A percentile compares a stretch with the other conserved stretches of the same genome.
Conservation (phyloP, 2,888 invertebrate genomes). For the Lypha dubia region DNA sequence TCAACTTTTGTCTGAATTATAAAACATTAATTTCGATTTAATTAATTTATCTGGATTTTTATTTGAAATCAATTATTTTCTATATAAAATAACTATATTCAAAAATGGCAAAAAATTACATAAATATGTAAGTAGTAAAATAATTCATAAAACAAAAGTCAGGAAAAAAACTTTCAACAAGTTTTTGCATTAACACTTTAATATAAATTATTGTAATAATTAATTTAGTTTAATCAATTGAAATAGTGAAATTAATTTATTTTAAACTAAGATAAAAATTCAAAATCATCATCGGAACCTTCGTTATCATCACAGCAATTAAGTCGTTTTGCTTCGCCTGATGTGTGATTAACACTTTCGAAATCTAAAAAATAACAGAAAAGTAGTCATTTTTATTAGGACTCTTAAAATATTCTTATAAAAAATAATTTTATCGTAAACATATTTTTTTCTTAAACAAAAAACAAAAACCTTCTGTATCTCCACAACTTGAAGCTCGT, state of each 20-base stretch:
- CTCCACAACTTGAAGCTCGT: constrained; percentile 73
- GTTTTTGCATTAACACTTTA: constrained; percentile 40
- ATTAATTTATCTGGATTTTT: constrained; percentile 45
- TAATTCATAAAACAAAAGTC: neutral
- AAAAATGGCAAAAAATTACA: constrained; percentile 44
- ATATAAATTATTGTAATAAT: constrained; percentile 43
- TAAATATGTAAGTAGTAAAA: constrained; percentile 3
- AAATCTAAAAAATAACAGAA: constrained; percentile 74
- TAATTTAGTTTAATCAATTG: constrained; percentile 48
- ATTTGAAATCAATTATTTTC: constrained; percentile 35
- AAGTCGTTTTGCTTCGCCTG: constrained; percentile 67
- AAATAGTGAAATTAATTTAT: constrained; percentile 35
- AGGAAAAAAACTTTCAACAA: constrained; percentile 19
- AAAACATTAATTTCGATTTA: constrained; percentile 27
- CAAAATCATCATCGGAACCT: constrained; percentile 93
- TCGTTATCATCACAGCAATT: constrained; percentile 84
- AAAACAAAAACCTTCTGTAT: constrained; percentile 75
- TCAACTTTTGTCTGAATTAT: neutral
- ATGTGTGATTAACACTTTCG: constrained; percentile 76
- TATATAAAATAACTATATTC: constrained; percentile 45
- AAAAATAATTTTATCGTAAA: neutral
- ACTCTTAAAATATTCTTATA: neutral
- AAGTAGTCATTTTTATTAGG: constrained; percentile 1
- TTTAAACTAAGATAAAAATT: constrained; percentile 87
- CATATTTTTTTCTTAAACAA: constrained; percentile 49